Percentiles rank a stretch among this genome's conserved stretches.
Conservation (phyloP, 2,113 vertebrate genomes). For the Diglossa brunneiventris region DNA sequence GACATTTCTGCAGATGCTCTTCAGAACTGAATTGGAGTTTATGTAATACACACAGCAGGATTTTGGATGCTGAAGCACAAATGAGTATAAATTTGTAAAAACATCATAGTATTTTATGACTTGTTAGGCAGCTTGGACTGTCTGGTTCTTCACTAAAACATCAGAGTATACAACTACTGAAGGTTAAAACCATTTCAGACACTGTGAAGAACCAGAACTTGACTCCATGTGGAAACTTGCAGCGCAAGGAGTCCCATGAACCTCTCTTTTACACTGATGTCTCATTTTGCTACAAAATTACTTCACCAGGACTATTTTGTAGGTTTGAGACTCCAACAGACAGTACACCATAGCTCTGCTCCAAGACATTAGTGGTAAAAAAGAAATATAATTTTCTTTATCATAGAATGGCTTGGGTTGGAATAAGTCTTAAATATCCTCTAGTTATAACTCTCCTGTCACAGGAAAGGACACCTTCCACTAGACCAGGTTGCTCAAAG, state of each 20-base stretch:
- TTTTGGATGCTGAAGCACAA: background rate
- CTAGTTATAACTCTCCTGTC: background rate
- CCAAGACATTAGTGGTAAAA: background rate
- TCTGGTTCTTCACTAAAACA: background rate
- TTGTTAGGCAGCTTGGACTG: background rate
- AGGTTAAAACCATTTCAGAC: background rate
- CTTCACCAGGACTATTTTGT: background rate
- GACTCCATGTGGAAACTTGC: background rate
- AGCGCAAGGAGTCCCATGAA: background rate
- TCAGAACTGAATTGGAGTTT: background rate
- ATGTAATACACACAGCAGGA: background rate
- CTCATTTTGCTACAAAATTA: background rate
- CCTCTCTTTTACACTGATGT: background rate
- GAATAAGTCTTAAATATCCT: background rate
- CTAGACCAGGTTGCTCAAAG: background rate
- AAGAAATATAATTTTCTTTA: too few species aligned
- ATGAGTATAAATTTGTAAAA: background rate
- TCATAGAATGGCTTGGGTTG: background rate
- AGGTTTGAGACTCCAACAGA: background rate
- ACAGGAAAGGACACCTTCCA: background rate
- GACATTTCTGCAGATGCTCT: background rate
- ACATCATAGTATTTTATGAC: background rate
- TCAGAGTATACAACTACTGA: background rate
- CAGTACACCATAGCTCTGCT: background rate
- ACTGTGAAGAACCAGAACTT: background rate